Evolutionary conservation across 2,888 invertebrate genomes (phyloP).

Genomic region (Pseudococcus jackbeardsleyi): DNA sequence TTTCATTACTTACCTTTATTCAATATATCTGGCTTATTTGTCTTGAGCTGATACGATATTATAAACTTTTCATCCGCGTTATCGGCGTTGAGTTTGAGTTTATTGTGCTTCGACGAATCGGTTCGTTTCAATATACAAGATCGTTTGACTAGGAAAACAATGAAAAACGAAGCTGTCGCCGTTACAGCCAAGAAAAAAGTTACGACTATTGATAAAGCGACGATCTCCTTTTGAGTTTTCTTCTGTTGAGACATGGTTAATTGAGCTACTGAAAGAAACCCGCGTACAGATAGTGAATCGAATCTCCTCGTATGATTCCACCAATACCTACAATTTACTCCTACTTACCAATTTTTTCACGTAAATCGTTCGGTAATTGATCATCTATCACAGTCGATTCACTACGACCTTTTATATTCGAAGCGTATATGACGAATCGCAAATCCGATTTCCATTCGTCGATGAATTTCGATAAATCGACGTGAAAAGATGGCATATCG

Average conservation of each 20-base stretch:
- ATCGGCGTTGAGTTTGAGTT: slow-evolving; percentile 27
- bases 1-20: slow-evolving; percentile 72
- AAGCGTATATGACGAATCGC: slow-evolving; percentile 84
- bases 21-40: slow-evolving; percentile 82
- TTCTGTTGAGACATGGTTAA: slow-evolving; percentile 46
- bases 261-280: neutral
- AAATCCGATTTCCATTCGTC: slow-evolving; percentile 69
- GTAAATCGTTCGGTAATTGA: slow-evolving; percentile 37
- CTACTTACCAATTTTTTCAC: slow-evolving; percentile 36
- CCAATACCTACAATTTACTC: too few species aligned
- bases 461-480: slow-evolving; percentile 74
- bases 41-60: slow-evolving; percentile 87
- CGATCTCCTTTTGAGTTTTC: slow-evolving; percentile 44
- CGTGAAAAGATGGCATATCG: slow-evolving; percentile 76
- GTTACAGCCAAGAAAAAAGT: slow-evolving; percentile 73
- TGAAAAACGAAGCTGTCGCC: slow-evolving; percentile 76
- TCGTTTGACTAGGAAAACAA: slow-evolving; percentile 74
- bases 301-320: too few species aligned
- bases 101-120: slow-evolving; percentile 35
- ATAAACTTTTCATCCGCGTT: slow-evolving; percentile 81
- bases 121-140: slow-evolving; percentile 24
- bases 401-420: slow-evolving; percentile 87
- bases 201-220: slow-evolving; percentile 44
- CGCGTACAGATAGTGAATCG: too few species aligned
- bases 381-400: slow-evolving; percentile 76